Evolutionary conservation across 2,113 vertebrate genomes (phyloP), one percentile per base, ranked within the genome.

Genomic region (Vireo altiloquus): DNA sequence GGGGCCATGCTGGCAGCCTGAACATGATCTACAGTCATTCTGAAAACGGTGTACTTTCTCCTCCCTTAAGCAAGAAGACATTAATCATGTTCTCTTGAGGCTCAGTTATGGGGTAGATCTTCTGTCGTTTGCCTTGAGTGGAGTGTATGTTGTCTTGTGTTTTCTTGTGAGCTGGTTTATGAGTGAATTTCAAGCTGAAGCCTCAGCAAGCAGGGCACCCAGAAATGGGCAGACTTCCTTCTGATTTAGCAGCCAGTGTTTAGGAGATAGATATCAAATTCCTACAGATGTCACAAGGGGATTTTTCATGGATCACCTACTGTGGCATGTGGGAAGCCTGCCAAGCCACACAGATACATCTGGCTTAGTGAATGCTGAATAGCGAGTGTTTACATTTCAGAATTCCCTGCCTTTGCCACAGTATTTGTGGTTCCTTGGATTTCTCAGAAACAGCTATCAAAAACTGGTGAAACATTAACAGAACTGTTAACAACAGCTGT

Each of bases 241-340:
- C 52, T 74, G 54, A 21, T 61, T 69, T 25, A 85, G 37, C 13
- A 28, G 7, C 13, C 9, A 3, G 17, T 25, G 25, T 57, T 87
- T 6, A 52, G 33, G 53, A 57, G 53, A 37, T 5, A 22, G 31
- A 50, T 25, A 50, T 31, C 61, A 42, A 11, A 35, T 59, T 59
- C 21, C 53, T 44, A 6, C 21, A 17, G 3, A 9, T 22, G 31
- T 25, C 2, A 4, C 10, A 20, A 56, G 20, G 0, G 5, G 28
- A 9, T 22, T 72, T 90, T 76, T 61, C 31, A 9, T 1, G 1
- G 21, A 4, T 63, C 37, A 11, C 7, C 7, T n/a, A 1, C 19
- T 50, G 50, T 44, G 30, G n/a, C 0, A 0, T 3, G 19, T 63
- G 42, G 21, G 54, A 40, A 80, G 33, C 25, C 47, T 69, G 33